Base-by-base conservation (phyloP, 2,888 invertebrate species). In the Congeria kusceri region DNA sequence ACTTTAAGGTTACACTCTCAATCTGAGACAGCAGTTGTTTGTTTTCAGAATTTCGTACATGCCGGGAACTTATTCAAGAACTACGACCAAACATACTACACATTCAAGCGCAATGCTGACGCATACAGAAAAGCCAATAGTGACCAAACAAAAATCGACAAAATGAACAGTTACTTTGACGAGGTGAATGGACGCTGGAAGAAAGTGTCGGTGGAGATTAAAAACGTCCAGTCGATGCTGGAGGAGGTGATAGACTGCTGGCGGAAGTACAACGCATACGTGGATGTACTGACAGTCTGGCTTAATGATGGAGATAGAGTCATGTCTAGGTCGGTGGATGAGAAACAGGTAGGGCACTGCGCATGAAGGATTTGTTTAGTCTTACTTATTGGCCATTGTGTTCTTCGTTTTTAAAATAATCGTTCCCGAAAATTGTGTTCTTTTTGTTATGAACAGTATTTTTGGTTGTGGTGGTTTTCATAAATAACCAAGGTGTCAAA, bases 111-210 rank as follows among this genome's bases (percentile, higher is more conserved):
- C 39, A 83, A 85, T 65, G 88, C 92, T 32, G 93, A 93, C 53
- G 86, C 80, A n/a, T 92, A 91, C 85, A 92, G 91, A 83, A 89
- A 88, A 79, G 88, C 86, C 61, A 84, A 87, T 85, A 47, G 90
- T 95, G 96, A 95, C 91, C 94, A 94, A 81, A 95, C 96, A 85
- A 97, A 98, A 94, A 94, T 95, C 57, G 94, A 95, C 68, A 96
- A 96, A 80, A 96, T 97, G 75, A 97, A 97, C 90, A 95, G 95
- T 80, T 98, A 98, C 92, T 95, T 98, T 94, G 95, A 96, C 83
- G 97, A 98, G 66, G 96, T 96, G 3, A 96, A 96, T 32, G 97
- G 97, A 65, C 95, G 96, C 61, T 98, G 98, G 98, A 96, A 97
- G 91, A 96, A 96, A 88, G 96, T 98, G 0, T 97, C 97, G 1